A percentile compares a stretch with the other conserved stretches of the same genome.
Conservation (phyloP, 2,113 vertebrate genomes). For the Lampris megalopsis region DNA sequence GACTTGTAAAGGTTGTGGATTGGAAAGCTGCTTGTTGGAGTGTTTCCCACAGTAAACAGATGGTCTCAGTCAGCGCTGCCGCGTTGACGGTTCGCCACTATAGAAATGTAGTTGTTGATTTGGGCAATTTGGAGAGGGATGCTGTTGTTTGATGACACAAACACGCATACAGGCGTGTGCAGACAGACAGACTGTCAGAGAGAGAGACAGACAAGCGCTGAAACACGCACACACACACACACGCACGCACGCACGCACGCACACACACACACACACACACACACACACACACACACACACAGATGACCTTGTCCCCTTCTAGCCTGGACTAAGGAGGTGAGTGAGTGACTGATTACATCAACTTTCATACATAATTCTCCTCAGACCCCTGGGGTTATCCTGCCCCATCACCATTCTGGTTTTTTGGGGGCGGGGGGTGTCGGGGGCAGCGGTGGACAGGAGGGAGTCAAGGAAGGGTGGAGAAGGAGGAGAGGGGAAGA, state of each 20-base stretch:
- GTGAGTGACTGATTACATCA: constrained; percentile 68
- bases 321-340: constrained; percentile 55
- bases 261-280: constrained; percentile 4
- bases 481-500: constrained; percentile 78
- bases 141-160: constrained; percentile 60
- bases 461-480: constrained; percentile 4
- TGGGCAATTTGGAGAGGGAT: constrained; percentile 36
- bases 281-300: constrained; percentile 18
- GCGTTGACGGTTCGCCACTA: constrained; percentile 58
- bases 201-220: too few species aligned
- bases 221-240: background rate
- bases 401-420: constrained; percentile 35
- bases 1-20: constrained; percentile 55
- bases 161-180: background rate
- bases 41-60: constrained; percentile 64
- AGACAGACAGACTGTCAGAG: background rate
- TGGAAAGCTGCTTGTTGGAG: constrained; percentile 65
- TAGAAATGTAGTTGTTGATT: constrained; percentile 56
- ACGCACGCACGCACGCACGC: background rate
- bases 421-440: too few species aligned
- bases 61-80: constrained; percentile 65
- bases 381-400: constrained; percentile 61
- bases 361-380: constrained; percentile 70
- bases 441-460: background rate
- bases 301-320: constrained; percentile 39